These are phyloP conservation scores for Sterna hirundo DNA, from an alignment of 2,113 vertebrate genomes.

Conservation along the genomic window DNA sequence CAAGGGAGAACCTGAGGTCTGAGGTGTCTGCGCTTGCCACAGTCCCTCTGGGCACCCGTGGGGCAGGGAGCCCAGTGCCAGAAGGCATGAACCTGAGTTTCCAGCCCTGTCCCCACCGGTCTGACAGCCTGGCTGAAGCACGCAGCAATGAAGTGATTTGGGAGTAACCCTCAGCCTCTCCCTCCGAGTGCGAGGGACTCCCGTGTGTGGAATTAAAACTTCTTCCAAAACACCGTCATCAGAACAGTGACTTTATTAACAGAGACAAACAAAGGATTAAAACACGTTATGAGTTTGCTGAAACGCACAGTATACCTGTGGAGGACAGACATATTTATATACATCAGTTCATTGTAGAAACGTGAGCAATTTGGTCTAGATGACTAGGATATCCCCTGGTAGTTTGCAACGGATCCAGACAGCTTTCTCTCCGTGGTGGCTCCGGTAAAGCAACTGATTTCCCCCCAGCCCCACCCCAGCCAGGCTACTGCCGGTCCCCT, in stretches of 20 bases:
- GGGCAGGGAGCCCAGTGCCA: background rate
- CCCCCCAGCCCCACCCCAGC: background rate
- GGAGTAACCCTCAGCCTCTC: background rate
- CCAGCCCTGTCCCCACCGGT: background rate
- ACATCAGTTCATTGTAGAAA: conserved; percentile 46
- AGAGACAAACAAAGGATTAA: conserved; percentile 22
- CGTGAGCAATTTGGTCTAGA: background rate
- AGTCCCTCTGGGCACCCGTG: rapidly evolving
- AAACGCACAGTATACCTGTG: background rate
- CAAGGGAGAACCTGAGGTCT: background rate
- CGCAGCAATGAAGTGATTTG: background rate
- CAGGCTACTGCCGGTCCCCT: background rate
- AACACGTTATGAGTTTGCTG: background rate
- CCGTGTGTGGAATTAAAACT: background rate
- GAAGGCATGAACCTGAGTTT: background rate
- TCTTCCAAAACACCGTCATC: background rate
- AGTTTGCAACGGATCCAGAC: conserved; percentile 9
- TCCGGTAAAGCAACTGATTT: background rate
- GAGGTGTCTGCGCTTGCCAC: rapidly evolving
- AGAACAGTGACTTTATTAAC: conserved; percentile 62
- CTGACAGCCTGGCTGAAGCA: background rate
- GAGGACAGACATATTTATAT: background rate
- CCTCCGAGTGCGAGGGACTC: background rate
- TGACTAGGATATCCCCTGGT: conserved; percentile 54
- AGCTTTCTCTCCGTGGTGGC: conserved; percentile 4